phyloP scores from a whole-genome alignment of 2,797 vertebrate genomes.

The Sebastes variabilis region DNA sequence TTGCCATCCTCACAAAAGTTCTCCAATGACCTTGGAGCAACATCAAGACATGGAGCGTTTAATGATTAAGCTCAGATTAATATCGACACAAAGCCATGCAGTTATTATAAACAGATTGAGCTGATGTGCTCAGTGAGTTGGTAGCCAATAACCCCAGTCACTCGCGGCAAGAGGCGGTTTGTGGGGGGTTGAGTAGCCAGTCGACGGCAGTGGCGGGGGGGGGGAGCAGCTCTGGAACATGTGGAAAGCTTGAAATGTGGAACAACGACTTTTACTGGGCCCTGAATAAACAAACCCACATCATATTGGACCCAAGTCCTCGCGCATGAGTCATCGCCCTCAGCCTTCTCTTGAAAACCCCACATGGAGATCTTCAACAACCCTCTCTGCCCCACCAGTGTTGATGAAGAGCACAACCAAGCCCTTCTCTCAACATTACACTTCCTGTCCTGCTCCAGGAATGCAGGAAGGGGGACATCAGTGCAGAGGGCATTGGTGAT shows the following conservation, averaged over 20 bases:
- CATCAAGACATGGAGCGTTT: constrained; percentile 48
- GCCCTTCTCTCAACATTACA: constrained; percentile 46
- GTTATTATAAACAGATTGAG: constrained; percentile 59
- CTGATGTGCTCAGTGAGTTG: constrained; percentile 37
- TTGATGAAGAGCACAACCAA: constrained; percentile 48
- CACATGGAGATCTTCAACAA: constrained; percentile 19
- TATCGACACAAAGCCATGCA: constrained; percentile 52
- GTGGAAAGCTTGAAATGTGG: constrained; percentile 58
- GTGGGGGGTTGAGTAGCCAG: constrained; percentile 37
- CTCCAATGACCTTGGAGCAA: constrained; percentile 46
- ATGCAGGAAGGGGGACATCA: constrained; percentile 53
- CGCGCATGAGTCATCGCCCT: constrained; percentile 18
- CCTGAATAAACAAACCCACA: constrained; percentile 58
- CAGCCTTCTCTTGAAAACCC: constrained; percentile 10
- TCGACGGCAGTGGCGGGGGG: not conserved
- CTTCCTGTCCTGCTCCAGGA: constrained; percentile 66
- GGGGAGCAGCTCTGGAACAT: constrained; percentile 26
- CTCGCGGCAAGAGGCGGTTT: constrained; percentile 34
- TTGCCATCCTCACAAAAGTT: constrained; percentile 34
- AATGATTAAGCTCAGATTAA: constrained; percentile 55
- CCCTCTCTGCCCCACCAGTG: not conserved
- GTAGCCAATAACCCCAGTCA: constrained; percentile 56
- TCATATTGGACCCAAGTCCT: constrained; percentile 31
- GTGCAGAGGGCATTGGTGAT: constrained; percentile 51
- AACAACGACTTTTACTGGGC: constrained; percentile 52